phyloP scores from a whole-genome alignment of 2,888 invertebrate genomes.

The Laspeyria flexula region DNA sequence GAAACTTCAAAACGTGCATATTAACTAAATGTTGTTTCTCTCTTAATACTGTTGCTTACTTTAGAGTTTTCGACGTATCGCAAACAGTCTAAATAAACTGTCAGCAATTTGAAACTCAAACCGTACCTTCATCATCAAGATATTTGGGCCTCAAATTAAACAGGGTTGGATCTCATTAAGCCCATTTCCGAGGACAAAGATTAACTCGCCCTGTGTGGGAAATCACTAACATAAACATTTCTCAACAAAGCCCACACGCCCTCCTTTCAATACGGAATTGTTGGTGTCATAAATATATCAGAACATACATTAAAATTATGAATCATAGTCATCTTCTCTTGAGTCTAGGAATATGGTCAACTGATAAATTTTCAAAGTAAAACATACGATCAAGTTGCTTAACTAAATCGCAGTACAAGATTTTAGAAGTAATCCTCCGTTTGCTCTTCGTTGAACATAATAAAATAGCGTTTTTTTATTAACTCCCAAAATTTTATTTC shows the following conservation, averaged over 20 bases:
- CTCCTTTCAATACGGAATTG: neutral
- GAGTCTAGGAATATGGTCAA: too few species aligned
- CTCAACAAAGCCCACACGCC: constrained; percentile 6
- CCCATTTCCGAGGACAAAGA: constrained; percentile 37
- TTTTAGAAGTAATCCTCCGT: too few species aligned
- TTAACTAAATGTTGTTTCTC: neutral
- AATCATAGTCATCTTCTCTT: too few species aligned
- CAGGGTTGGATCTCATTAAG: constrained; percentile 35
- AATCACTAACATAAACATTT: constrained; percentile 35
- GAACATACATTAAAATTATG: too few species aligned
- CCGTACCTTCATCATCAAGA: constrained; percentile 25
- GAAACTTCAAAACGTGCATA: neutral
- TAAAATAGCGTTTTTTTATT: too few species aligned
- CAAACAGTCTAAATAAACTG: constrained; percentile 15
- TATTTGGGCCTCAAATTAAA: constrained; percentile 35
- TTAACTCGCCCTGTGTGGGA: constrained; percentile 26
- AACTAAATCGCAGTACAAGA: too few species aligned
- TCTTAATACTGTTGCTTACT: constrained; percentile 5
- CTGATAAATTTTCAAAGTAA: too few species aligned
- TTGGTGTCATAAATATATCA: too few species aligned
- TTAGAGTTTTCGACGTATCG: constrained; percentile 7
- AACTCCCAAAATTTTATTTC: too few species aligned
- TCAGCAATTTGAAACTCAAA: constrained; percentile 24
- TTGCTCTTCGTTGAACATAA: too few species aligned
- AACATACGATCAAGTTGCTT: too few species aligned